Percentiles rank a stretch among this genome's conserved stretches.
Conservation (phyloP, 2,888 invertebrate species). For the Acanthopleura granulata region DNA sequence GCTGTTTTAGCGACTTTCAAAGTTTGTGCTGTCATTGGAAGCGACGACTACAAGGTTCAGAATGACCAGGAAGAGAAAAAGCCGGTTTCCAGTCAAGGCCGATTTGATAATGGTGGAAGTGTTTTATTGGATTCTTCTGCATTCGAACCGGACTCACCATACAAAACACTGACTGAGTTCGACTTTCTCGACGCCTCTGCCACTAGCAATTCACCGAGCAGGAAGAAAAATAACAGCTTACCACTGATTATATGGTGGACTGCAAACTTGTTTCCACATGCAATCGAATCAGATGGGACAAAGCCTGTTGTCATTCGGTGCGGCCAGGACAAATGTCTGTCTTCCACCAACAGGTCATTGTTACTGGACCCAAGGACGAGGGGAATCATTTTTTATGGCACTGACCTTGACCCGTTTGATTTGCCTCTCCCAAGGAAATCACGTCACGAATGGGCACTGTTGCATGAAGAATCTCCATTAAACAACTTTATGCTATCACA, state of each 20-base stretch:
- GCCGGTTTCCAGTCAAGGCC: too few species aligned
- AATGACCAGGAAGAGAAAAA: neutral
- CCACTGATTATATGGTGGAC: constrained; percentile 39
- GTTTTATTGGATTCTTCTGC: too few species aligned
- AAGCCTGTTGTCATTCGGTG: constrained; percentile 26
- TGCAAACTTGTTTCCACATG: constrained; percentile 29
- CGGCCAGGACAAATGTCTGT: constrained; percentile 28
- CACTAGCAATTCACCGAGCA: neutral
- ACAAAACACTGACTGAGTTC: too few species aligned
- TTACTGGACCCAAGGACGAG: constrained; percentile 25
- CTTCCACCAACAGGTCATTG: constrained; percentile 25
- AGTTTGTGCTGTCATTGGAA: neutral
- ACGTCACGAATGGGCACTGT: constrained; percentile 79
- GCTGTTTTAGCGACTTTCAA: too few species aligned
- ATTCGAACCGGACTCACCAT: too few species aligned
- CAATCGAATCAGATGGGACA: neutral
- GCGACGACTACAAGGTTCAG: neutral
- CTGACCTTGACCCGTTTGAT: constrained; percentile 76
- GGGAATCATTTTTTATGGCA: constrained; percentile 81
- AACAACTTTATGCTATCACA: constrained; percentile 81
- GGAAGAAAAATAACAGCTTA: neutral
- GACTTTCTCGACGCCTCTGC: too few species aligned
- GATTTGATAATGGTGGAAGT: too few species aligned
- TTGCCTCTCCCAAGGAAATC: constrained; percentile 78
- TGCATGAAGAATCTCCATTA: constrained; percentile 90